Conservation (phyloP, 2,113 vertebrate genomes). For the Apeltes quadracus region DNA sequence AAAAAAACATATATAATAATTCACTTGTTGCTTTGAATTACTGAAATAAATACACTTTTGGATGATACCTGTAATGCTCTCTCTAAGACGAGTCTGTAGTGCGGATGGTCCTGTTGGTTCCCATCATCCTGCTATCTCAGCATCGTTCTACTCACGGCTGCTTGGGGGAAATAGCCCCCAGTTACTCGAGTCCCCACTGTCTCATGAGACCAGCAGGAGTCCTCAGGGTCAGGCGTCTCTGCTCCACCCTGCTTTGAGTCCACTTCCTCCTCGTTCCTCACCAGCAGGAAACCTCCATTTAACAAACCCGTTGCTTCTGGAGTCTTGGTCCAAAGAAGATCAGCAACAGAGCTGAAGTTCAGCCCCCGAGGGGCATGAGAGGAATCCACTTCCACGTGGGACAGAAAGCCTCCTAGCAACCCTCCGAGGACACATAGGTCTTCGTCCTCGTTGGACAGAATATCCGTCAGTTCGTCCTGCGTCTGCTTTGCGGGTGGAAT, state of each 20-base stretch:
- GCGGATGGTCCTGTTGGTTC: slow-evolving; percentile 1
- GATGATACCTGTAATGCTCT: slow-evolving; percentile 48
- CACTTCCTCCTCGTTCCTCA: neutral
- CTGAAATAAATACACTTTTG: no score
- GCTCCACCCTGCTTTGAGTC: slow-evolving; percentile 41
- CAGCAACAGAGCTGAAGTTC: slow-evolving; percentile 14
- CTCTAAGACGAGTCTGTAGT: slow-evolving; percentile 8
- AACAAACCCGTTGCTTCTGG: neutral
- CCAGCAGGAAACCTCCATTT: neutral
- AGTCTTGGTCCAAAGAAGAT: slow-evolving; percentile 19
- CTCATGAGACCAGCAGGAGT: slow-evolving; percentile 32
- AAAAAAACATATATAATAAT: no score
- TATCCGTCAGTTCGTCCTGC: slow-evolving; percentile 14
- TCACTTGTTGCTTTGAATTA: no score
- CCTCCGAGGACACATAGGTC: slow-evolving; percentile 9
- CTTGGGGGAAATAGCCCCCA: slow-evolving; percentile 69
- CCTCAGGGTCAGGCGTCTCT: slow-evolving; percentile 23
- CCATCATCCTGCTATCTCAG: neutral
- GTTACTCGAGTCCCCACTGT: slow-evolving; percentile 3
- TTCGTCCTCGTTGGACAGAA: neutral
- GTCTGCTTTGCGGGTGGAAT: neutral
- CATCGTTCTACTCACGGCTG: neutral
- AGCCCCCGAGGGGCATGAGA: slow-evolving; percentile 6
- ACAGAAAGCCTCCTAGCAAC: slow-evolving; percentile 45
- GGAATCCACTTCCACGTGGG: slow-evolving; percentile 33